Conservation (phyloP, 2,797 vertebrate genomes). For the Acipenser oxyrinchus region DNA sequence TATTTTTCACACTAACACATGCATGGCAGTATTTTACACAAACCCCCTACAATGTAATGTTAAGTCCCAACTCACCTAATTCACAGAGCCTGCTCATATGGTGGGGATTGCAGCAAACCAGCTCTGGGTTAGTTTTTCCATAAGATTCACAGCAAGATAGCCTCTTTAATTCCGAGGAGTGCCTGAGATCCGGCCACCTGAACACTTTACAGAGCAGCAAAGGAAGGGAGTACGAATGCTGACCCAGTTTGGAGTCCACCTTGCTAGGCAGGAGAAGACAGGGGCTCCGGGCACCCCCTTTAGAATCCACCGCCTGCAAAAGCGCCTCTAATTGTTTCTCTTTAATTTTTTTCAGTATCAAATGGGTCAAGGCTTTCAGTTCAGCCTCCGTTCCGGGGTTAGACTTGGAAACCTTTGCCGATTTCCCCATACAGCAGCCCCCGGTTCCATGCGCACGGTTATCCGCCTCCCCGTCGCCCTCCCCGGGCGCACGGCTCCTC, state of each 20-base stretch:
- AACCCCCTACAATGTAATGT: neutral
- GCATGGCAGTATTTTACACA: too few relatives aligned
- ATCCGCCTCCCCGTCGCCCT: constrained; percentile 78
- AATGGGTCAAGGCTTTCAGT: constrained; percentile 86
- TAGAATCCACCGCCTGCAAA: constrained; percentile 88
- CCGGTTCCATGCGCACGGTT: constrained; percentile 70
- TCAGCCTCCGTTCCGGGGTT: constrained; percentile 78
- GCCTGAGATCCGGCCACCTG: constrained; percentile 93
- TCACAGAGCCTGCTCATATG: constrained; percentile 96
- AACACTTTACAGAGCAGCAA: constrained; percentile 93
- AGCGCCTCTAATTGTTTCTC: constrained; percentile 89
- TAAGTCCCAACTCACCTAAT: constrained; percentile 66
- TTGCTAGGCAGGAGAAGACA: constrained; percentile 82
- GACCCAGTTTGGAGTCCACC: constrained; percentile 78
- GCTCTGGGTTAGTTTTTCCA: constrained; percentile 81
- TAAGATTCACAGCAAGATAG: constrained; percentile 91
- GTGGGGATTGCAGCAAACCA: constrained; percentile 94
- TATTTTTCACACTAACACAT: too few relatives aligned
- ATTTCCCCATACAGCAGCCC: constrained; percentile 85
- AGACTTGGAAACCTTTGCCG: constrained; percentile 69
- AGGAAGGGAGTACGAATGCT: constrained; percentile 79
- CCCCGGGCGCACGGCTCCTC: constrained; percentile 89
- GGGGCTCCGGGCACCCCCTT: constrained; percentile 79
- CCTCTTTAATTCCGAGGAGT: constrained; percentile 88
- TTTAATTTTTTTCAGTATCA: constrained; percentile 84